A percentile compares a stretch with the other conserved stretches of the same genome.
phyloP scores from a whole-genome alignment of 2,797 vertebrate species.

The Brachymystax lenok region DNA sequence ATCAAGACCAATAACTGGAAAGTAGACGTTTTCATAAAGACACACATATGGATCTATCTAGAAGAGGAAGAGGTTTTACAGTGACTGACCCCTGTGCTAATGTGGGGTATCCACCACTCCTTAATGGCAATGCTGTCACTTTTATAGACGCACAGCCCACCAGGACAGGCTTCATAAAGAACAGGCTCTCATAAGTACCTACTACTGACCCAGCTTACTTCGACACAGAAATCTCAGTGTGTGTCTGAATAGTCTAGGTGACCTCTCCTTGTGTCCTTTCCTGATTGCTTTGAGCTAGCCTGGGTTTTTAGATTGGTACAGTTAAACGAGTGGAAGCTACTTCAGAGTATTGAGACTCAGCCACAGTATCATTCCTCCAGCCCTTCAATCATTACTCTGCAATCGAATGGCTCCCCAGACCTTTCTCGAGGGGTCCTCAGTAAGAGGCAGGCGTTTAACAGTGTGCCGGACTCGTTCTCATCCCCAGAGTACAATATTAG shows the following conservation, averaged over 20 bases:
- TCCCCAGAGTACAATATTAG: not conserved
- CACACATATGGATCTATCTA: slow-evolving; percentile 49
- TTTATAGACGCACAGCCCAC: slow-evolving; percentile 62
- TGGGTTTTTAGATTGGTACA: slow-evolving; percentile 27
- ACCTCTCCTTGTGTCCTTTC: slow-evolving; percentile 3
- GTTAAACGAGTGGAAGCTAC: slow-evolving; percentile 13
- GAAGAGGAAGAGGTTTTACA: slow-evolving; percentile 46
- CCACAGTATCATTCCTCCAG: slow-evolving; percentile 44
- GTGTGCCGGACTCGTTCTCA: slow-evolving; percentile 43
- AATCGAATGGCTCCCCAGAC: slow-evolving; percentile 57
- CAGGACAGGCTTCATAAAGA: slow-evolving; percentile 50
- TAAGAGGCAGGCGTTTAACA: slow-evolving; percentile 49
- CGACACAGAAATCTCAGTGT: not conserved
- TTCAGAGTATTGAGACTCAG: slow-evolving; percentile 24
- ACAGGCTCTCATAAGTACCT: slow-evolving; percentile 16
- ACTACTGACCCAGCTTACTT: not conserved
- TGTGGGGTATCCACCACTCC: slow-evolving; percentile 60
- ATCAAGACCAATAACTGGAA: not conserved
- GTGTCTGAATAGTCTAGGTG: not conserved
- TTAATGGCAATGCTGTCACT: slow-evolving; percentile 61
- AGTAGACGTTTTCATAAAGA: not conserved
- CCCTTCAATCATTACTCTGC: slow-evolving; percentile 56
- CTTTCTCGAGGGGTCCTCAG: slow-evolving; percentile 32
- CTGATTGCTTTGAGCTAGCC: slow-evolving; percentile 10
- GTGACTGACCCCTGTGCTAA: slow-evolving; percentile 62